Base-by-base conservation (phyloP, 1,140 invertebrate genomes). In the Coptotermes formosanus region DNA sequence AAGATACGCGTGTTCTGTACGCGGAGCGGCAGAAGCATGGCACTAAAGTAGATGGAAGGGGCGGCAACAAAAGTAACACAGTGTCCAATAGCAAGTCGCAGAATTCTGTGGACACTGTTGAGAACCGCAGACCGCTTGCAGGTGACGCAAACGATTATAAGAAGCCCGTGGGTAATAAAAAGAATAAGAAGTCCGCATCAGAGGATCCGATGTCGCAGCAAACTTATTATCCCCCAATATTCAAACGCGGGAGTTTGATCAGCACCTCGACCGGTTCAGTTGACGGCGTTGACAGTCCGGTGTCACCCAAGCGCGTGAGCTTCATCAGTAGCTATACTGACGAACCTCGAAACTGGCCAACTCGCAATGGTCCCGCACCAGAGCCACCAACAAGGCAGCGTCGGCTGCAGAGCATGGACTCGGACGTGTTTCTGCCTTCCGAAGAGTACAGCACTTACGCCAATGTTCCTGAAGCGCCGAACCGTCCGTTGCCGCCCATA, bases 361-460 rank as follows among this genome's bases (percentile, higher is more conserved):
- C 92, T 2, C 92, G 91, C 85, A 92, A 91, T 82, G 92, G 92
- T 2, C 92, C 90, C 87, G 92, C 92, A 0, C 90, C 92, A n/a
- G 92, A 92, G 88, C 92, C 92, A 9, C 92, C 92, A 1, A 92
- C 92, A 0, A 90, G 92, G 75, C 90, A 91, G 85, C 88, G 92
- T 81, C 44, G 55, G 84, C 8, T 9, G 82, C 8, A 85, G 0
- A 85, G 48, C 59, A 30, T 9, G 8, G 88, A 88, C 45, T 87
- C 88, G 64, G 88, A 88, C 3, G 87, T 88, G 23, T 88, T 89
- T 82, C 45, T 88, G 16, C 64, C 86, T 3, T 25, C 59, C 12
- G 82, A 86, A 43, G 85, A 87, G 30, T 86, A 88, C 82, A 88
- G 88, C 23, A 87, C 88, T 32, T 69, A 88, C 4, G 87, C 87